phyloP scores from a whole-genome alignment of 2,113 vertebrate genomes.

The Cranoglanis bouderius region DNA sequence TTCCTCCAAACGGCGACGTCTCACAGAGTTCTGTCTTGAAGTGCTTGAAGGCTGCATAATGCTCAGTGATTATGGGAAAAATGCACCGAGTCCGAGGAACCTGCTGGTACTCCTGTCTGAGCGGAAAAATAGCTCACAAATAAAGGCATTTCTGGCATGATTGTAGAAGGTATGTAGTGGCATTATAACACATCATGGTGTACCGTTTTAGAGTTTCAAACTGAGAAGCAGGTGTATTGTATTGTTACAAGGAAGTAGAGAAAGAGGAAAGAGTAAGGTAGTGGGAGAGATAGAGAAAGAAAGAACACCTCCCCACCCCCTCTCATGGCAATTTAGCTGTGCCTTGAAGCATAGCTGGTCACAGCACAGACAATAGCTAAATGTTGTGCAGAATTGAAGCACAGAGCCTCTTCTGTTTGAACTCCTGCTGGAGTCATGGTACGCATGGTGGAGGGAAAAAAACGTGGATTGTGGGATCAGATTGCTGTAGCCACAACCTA shows the following conservation, averaged over 20 bases:
- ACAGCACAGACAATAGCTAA: slow-evolving; percentile 42
- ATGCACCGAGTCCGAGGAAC: neutral
- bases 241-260: slow-evolving; percentile 12
- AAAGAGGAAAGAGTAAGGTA: neutral
- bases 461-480: slow-evolving; percentile 32
- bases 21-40: slow-evolving; percentile 2
- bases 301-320: neutral
- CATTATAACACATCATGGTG: slow-evolving; percentile 38
- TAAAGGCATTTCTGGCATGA: slow-evolving; percentile 30
- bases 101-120: slow-evolving; percentile 19
- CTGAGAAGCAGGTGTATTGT: slow-evolving; percentile 31
- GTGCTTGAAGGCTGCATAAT: neutral
- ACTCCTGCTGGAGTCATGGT: slow-evolving; percentile 25
- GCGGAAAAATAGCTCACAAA: slow-evolving; percentile 14
- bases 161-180: slow-evolving; percentile 38
- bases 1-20: neutral
- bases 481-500: slow-evolving; percentile 29
- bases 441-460: slow-evolving; percentile 17
- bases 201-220: slow-evolving; percentile 30
- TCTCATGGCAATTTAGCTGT: slow-evolving; percentile 17
- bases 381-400: slow-evolving; percentile 37
- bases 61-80: slow-evolving; percentile 7
- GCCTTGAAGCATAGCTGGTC: slow-evolving; percentile 31
- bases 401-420: slow-evolving; percentile 47
- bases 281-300: neutral